Conservation (phyloP, 2,888 invertebrate species). For the Cordilura impudica region DNA sequence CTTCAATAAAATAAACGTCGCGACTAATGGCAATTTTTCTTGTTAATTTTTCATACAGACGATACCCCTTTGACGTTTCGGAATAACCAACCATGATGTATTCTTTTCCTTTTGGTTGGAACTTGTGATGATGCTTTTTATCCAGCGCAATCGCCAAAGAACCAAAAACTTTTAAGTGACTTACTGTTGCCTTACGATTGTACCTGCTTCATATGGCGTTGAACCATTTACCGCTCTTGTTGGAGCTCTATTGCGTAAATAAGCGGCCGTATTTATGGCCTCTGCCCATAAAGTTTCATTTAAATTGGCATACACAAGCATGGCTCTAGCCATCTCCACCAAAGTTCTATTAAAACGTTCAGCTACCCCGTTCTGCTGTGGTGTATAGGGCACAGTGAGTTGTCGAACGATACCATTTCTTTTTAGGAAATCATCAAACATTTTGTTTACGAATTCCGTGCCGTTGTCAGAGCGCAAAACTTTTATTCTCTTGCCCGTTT, state of each 20-base stretch:
- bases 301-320: conserved; percentile 3
- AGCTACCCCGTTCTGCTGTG: conserved; percentile 61
- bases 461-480: conserved; percentile 56
- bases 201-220: conserved; percentile 11
- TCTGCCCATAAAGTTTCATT: no score
- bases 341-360: no score
- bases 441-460: conserved; percentile 54
- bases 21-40: not conserved
- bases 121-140: conserved; percentile 14
- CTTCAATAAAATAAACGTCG: conserved; percentile 12
- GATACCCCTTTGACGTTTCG: not conserved
- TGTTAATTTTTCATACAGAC: not conserved
- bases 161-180: conserved; percentile 47
- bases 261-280: no score
- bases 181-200: conserved; percentile 22
- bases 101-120: not conserved
- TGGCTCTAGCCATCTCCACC: not conserved
- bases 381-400: conserved; percentile 51
- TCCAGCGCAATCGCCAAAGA: conserved; percentile 34
- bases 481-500: conserved; percentile 59
- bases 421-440: conserved; percentile 45
- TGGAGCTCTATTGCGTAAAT: not conserved
- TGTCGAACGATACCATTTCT: conserved; percentile 50
- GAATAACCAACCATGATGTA: not conserved
- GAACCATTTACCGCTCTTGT: conserved; percentile 3